Evolutionary conservation across 2,888 invertebrate genomes (phyloP), one percentile per base, ranked within the genome.

Genomic region (Drosophila hamatofila): DNA sequence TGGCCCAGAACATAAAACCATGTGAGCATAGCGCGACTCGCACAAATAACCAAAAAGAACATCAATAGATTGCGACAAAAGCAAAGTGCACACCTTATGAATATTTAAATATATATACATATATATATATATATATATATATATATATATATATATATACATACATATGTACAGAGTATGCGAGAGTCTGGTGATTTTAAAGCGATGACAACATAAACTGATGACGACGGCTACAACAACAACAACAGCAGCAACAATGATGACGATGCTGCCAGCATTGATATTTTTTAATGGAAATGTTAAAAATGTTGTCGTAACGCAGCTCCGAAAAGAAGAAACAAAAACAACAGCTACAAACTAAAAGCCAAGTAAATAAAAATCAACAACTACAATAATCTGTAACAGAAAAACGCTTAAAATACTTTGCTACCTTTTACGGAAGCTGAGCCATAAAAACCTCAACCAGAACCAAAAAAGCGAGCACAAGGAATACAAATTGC

Each of bases 121-220:
- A n/a, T n/a, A n/a, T n/a, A n/a, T n/a, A n/a, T n/a, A n/a, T n/a
- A n/a, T n/a, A n/a, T n/a, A 44, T 52, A 2, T 14, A 27, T 58
- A 54, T 59, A 30, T 0, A 27, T 3, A 25, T 23, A 44, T 3
- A 23, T 44, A 25, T 3, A n/a, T 21, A 30, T 30, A 42, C 11
- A 37, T 14, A 30, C 21, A 27, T 30, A 41, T 49, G 5, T 41
- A 59, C 11, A 25, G 23, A 23, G 56, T 61, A 58, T 58, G 49
- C 42, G 67, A 37, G 85, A 75, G 59, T 71, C 51, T 35, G 78
- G 76, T 80, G 86, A 88, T 67, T 86, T 90, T 87, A 77, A 89
- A 82, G 73, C 88, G 87, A 87, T 87, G 87, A 87, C 87, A 87
- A 58, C 90, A 87, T 87, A 82, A 90, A 87, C 75, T 84, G 87